Conservation (phyloP, 2,113 vertebrate genomes). For the Poicephalus meyeri region DNA sequence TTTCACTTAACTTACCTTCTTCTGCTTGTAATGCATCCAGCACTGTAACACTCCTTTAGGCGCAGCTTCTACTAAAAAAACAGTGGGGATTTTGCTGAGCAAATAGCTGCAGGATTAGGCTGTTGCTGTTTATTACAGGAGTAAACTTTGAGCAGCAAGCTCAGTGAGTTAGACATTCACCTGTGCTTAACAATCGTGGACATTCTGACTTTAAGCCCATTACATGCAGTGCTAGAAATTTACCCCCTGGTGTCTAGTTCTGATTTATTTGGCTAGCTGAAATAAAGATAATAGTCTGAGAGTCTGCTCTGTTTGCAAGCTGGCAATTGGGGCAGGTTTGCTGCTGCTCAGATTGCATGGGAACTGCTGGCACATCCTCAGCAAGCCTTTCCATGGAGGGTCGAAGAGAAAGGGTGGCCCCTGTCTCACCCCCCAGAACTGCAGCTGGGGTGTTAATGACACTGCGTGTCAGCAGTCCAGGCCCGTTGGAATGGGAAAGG, state of each 20-base stretch:
- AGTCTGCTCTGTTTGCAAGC: background rate
- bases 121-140: background rate
- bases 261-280: constrained; percentile 50
- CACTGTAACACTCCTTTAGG: background rate
- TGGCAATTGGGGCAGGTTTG: background rate
- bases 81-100: background rate
- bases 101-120: background rate
- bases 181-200: background rate
- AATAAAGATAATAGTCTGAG: background rate
- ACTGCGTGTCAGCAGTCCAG: background rate
- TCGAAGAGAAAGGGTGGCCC: background rate
- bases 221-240: background rate
- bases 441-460: background rate
- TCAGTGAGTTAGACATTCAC: background rate
- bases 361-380: constrained; percentile 2
- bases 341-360: background rate
- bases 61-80: background rate
- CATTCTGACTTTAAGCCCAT: background rate
- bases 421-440: background rate
- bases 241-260: background rate
- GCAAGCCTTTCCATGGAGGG: background rate
- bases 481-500: background rate
- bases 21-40: background rate
- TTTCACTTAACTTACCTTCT: background rate
- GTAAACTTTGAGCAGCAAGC: background rate